Percentiles rank a stretch among this genome's conserved stretches.
Evolutionary conservation across 1,140 invertebrate species (phyloP).

Genomic region (Anastrepha ludens): DNA sequence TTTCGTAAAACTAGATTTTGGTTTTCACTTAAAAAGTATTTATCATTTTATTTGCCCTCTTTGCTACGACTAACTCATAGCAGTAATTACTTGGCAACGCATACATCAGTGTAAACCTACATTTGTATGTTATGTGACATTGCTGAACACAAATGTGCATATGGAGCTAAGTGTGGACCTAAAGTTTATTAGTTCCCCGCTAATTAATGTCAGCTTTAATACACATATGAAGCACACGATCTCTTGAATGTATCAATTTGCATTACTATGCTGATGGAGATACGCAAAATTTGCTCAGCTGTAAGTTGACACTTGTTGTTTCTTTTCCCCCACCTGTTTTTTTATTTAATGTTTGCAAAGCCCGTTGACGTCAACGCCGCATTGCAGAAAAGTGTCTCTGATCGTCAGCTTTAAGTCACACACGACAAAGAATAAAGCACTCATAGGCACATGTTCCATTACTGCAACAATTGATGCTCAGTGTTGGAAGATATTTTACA

Average conservation of each 20-base stretch:
- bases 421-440: too few relatives aligned
- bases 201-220: neutral
- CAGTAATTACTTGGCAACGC: too few relatives aligned
- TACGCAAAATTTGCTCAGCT: neutral
- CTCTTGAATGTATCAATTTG: neutral
- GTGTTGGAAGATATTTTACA: too few relatives aligned
- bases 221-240: neutral
- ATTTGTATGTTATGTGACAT: neutral
- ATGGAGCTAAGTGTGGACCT: neutral
- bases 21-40: slow-evolving; percentile 1
- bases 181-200: neutral
- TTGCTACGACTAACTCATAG: neutral
- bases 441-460: too few relatives aligned
- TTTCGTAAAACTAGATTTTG: slow-evolving; percentile 25
- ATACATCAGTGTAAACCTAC: neutral
- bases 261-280: neutral
- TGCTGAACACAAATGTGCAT: neutral
- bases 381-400: neutral
- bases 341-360: slow-evolving; percentile 13
- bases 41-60: neutral
- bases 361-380: slow-evolving; percentile 9
- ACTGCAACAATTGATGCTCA: too few relatives aligned
- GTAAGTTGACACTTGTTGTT: neutral
- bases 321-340: neutral
- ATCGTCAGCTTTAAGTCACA: neutral